phyloP scores from a whole-genome alignment of 2,888 invertebrate genomes.

The Meliscaeva auricollis region DNA sequence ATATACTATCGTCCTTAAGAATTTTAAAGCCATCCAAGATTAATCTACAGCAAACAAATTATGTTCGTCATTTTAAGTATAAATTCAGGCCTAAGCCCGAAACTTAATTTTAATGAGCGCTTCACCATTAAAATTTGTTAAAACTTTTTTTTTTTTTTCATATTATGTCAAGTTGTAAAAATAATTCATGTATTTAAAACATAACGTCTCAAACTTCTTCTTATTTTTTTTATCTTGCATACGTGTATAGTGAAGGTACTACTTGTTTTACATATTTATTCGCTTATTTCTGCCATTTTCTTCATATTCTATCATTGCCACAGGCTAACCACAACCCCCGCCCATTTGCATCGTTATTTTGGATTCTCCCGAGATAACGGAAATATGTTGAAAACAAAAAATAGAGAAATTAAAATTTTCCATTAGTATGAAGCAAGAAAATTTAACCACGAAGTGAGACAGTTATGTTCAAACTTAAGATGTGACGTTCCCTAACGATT shows the following conservation, averaged over 20 bases:
- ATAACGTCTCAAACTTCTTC: too few relatives aligned
- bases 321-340: not conserved
- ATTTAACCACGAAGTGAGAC: conserved; percentile 26
- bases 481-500: conserved; percentile 32
- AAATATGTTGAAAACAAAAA: not conserved
- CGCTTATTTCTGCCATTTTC: not conserved
- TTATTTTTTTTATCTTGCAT: too few relatives aligned
- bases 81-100: not conserved
- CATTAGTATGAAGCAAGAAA: conserved; percentile 27
- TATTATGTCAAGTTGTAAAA: not conserved
- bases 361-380: not conserved
- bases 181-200: too few relatives aligned
- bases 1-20: too few relatives aligned
- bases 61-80: too few relatives aligned
- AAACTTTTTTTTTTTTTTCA: not conserved
- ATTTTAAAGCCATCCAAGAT: too few relatives aligned
- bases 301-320: not conserved
- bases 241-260: too few relatives aligned
- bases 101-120: not conserved
- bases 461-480: conserved; percentile 30
- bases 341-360: not conserved
- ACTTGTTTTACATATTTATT: too few relatives aligned
- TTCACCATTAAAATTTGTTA: not conserved
- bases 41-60: too few relatives aligned
- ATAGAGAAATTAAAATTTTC: conserved; percentile 34